Evolutionary conservation across 2,113 vertebrate genomes (phyloP).

Genomic region (Archilochus colubris): DNA sequence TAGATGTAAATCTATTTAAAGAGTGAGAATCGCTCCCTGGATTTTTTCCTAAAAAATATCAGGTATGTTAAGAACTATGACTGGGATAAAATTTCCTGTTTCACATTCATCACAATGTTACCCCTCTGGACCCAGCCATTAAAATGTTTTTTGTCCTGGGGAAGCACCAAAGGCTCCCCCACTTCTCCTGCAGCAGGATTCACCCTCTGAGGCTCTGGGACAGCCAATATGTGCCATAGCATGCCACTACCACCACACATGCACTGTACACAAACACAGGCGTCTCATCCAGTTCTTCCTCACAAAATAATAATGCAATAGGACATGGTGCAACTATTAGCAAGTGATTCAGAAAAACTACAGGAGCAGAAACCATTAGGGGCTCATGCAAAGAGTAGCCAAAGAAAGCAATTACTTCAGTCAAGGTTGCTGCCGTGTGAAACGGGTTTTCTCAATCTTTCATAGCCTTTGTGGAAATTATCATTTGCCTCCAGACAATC

Average conservation of each 20-base stretch:
- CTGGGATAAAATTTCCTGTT: not conserved
- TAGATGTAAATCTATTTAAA: not conserved
- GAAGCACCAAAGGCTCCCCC: not conserved
- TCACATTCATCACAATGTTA: not conserved
- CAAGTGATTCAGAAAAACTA: not conserved
- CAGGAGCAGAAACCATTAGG: not conserved
- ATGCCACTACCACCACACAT: accelerated
- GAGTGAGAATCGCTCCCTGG: not conserved
- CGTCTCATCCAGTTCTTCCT: not conserved
- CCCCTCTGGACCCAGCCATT: not conserved
- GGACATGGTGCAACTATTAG: accelerated
- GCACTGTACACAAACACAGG: not conserved
- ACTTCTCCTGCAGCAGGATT: not conserved
- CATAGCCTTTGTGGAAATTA: not conserved
- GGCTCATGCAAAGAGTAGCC: not conserved
- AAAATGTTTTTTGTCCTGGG: accelerated
- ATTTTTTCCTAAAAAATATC: not conserved
- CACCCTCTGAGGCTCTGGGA: accelerated
- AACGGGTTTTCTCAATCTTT: not conserved
- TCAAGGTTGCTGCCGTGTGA: not conserved
- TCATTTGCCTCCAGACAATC: not conserved
- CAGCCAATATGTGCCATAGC: accelerated
- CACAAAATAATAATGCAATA: not conserved
- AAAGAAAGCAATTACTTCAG: not conserved
- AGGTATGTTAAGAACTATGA: not conserved